Evolutionary conservation across 2,888 invertebrate genomes (phyloP).

Genomic region (Cryptocephalus primarius): DNA sequence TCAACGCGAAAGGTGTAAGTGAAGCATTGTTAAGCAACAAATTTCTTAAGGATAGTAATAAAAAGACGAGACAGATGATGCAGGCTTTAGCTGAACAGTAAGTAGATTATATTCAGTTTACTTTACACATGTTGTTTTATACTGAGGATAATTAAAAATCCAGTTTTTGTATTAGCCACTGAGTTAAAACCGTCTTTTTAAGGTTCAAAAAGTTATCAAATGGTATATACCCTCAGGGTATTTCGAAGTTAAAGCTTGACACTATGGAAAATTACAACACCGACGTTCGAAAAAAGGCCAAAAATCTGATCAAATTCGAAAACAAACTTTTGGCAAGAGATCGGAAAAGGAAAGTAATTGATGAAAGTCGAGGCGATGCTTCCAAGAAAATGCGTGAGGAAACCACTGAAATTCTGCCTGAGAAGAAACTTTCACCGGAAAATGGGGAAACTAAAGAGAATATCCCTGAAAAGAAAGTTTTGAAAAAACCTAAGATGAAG

Average conservation of each 20-base stretch:
- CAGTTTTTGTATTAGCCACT: too few relatives aligned
- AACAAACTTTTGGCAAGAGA: constrained; percentile 28
- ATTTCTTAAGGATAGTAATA: constrained; percentile 40
- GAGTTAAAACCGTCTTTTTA: not conserved
- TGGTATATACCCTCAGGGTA: constrained; percentile 57
- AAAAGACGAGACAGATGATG: constrained; percentile 46
- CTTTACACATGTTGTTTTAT: not conserved
- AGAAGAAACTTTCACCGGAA: not conserved
- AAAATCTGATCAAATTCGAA: constrained; percentile 30
- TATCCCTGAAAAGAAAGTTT: not conserved
- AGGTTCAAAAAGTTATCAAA: constrained; percentile 50
- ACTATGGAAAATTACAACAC: constrained; percentile 21
- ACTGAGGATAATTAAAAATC: too few relatives aligned
- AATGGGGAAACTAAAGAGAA: not conserved
- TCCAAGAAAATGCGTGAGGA: constrained; percentile 8
- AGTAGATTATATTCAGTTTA: constrained; percentile 12
- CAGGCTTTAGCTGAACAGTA: constrained; percentile 43
- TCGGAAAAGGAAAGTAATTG: constrained; percentile 19
- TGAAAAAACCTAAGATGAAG: constrained; percentile 3
- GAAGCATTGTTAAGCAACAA: constrained; percentile 42
- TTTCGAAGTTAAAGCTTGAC: constrained; percentile 40
- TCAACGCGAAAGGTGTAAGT: constrained; percentile 49
- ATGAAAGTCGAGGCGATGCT: constrained; percentile 15
- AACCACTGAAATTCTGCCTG: not conserved
- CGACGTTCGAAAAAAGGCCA: constrained; percentile 27